Evolutionary conservation across 1,140 invertebrate species (phyloP), one percentile per base, ranked within the genome.

Genomic region (Vollenhovia emeryi): DNA sequence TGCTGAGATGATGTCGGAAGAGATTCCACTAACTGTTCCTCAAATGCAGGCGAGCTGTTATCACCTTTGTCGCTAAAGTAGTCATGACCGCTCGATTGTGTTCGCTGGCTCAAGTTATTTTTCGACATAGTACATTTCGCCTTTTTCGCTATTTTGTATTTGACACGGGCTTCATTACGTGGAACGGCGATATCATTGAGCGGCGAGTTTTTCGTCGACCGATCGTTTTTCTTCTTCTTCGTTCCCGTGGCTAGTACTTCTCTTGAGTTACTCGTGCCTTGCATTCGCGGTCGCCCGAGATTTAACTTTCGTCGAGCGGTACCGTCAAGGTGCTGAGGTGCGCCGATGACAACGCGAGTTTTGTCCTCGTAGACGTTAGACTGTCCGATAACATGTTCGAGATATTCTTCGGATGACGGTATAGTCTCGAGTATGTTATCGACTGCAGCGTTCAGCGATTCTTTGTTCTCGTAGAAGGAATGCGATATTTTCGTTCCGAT

Each of bases 391-490:
- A 24, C 13, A 7, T 7, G 7, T 9, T 36, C 8, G 21, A 43
- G 36, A 5, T 59, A 18, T 13, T 30, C 48, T 13, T 84, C n/a
- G 15, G 69, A 60, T 21, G 30, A 48, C 2, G 13, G 36, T 24
- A 62, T 45, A 13, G 36, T n/a, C 8, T 40, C 15, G 21, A 60
- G 24, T 15, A 48, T 75, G 13, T 27, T 1, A n/a, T 84, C 27
- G 21, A 75, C 7, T 21, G 52, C 68, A 13, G 57, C 6, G 3
- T 75, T 48, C 33, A 84, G 15, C 13, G 69, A 84, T 0, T 82
- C 33, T 7, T 73, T 82, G 3, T 59, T 73, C 24, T 45, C 33
- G 5, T 21, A 18, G 7, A 82, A 40, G 45, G 6, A 3, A 18
- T 43, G 2, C 11, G 36, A 33, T 3, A 57, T 21, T 6, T 43